Evolutionary conservation across 2,797 vertebrate species (phyloP).

Genomic region (Leptoclinus maculatus): DNA sequence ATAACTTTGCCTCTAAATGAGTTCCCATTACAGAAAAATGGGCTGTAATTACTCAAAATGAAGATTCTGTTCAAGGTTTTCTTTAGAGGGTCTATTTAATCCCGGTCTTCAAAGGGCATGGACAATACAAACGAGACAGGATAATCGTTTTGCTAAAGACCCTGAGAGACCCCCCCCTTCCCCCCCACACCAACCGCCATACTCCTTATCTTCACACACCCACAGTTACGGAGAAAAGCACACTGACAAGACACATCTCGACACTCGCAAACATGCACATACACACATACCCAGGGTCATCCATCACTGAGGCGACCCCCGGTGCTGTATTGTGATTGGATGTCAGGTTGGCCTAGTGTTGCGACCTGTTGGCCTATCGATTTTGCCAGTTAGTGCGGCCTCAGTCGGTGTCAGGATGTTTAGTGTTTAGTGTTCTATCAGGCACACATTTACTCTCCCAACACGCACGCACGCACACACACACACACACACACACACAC

Average conservation of each 20-base stretch:
- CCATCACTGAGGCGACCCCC: constrained; percentile 68
- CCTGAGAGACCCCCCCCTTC: constrained; percentile 18
- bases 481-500: not conserved
- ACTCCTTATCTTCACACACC: constrained; percentile 62
- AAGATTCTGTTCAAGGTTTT: constrained; percentile 20
- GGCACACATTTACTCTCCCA: constrained; percentile 48
- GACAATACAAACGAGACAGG: constrained; percentile 16
- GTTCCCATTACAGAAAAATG: not conserved
- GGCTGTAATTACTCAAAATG: constrained; percentile 2
- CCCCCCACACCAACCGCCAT: not conserved
- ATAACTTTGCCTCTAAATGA: constrained; percentile 15
- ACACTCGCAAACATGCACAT: not conserved
- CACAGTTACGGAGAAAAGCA: constrained; percentile 47
- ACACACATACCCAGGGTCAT: constrained; percentile 59
- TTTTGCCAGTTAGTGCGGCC: constrained; percentile 63
- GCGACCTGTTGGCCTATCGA: constrained; percentile 75
- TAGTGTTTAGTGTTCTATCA: constrained; percentile 58
- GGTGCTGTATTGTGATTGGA: constrained; percentile 68
- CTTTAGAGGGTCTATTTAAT: not conserved
- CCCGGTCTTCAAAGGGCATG: not conserved
- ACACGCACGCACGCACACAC: constrained; percentile 30
- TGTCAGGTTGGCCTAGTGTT: constrained; percentile 70
- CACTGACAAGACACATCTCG: constrained; percentile 42
- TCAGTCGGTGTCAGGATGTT: constrained; percentile 60
- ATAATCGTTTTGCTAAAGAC: constrained; percentile 56